Evolutionary conservation across 2,113 vertebrate species (phyloP).

Genomic region (Microcebus ravelobensis): DNA sequence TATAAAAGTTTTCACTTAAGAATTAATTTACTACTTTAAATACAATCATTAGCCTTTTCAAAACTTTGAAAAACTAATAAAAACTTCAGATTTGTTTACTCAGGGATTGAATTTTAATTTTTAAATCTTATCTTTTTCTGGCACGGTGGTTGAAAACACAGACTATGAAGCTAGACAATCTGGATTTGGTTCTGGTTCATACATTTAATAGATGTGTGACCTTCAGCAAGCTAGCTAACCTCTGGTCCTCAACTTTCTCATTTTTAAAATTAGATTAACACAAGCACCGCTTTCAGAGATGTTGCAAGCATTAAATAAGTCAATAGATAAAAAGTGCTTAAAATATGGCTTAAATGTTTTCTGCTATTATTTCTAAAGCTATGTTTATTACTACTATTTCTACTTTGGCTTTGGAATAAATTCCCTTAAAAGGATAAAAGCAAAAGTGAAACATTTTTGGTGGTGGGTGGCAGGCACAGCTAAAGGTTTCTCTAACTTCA

Average conservation of each 20-base stretch:
- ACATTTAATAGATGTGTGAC: background rate
- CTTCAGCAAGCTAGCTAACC: background rate
- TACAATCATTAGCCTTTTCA: background rate
- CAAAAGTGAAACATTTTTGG: background rate
- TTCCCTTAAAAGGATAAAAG: background rate
- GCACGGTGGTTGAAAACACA: background rate
- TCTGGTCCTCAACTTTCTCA: background rate
- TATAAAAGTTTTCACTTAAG: background rate
- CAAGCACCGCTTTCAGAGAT: background rate
- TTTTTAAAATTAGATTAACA: background rate
- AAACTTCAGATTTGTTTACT: background rate
- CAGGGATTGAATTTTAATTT: background rate
- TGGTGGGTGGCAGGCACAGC: background rate
- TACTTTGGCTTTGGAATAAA: background rate
- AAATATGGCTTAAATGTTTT: background rate
- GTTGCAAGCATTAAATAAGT: background rate
- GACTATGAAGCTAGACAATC: background rate
- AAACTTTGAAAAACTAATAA: background rate
- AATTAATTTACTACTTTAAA: background rate
- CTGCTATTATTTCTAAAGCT: background rate
- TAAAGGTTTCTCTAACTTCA: constrained; percentile 21
- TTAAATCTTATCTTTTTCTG: background rate
- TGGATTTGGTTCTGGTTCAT: background rate
- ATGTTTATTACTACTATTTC: constrained; percentile 11
- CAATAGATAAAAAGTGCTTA: background rate